A percentile compares a stretch with the other conserved stretches of the same genome.
Conservation (phyloP, 2,113 vertebrate species). For the Serinus canaria region DNA sequence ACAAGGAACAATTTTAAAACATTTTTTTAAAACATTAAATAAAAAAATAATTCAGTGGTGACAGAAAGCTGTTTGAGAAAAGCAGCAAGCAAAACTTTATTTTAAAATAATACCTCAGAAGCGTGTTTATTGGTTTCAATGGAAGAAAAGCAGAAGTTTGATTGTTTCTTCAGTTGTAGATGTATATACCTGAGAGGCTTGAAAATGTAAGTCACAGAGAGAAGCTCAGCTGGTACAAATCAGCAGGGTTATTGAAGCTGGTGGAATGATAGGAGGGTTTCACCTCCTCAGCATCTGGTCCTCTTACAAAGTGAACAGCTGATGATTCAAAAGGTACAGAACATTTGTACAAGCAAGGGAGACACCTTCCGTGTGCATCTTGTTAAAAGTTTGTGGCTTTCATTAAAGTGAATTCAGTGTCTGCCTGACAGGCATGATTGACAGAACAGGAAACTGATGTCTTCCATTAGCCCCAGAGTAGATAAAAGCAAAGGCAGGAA, state of each 20-base stretch:
- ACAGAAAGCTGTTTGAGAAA: not conserved
- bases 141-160: not conserved
- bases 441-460: constrained; percentile 16
- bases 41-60: not conserved
- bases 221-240: not conserved
- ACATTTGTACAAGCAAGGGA: not conserved
- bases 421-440: constrained; percentile 16
- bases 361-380: not conserved
- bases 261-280: not conserved
- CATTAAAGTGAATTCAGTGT: constrained; percentile 17
- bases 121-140: not conserved
- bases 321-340: constrained; percentile 12
- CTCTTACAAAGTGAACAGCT: not conserved
- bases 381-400: constrained; percentile 19
- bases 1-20: not conserved
- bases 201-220: not conserved
- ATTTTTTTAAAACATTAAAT: not conserved
- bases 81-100: not conserved
- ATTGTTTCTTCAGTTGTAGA: not conserved
- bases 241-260: not conserved
- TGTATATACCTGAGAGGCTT: not conserved
- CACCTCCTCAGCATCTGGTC: not conserved
- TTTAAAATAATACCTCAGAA: not conserved
- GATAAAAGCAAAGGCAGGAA: constrained; percentile 28
- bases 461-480: constrained; percentile 19